phyloP scores from a whole-genome alignment of 2,797 vertebrate genomes.

The Periparus ater region DNA sequence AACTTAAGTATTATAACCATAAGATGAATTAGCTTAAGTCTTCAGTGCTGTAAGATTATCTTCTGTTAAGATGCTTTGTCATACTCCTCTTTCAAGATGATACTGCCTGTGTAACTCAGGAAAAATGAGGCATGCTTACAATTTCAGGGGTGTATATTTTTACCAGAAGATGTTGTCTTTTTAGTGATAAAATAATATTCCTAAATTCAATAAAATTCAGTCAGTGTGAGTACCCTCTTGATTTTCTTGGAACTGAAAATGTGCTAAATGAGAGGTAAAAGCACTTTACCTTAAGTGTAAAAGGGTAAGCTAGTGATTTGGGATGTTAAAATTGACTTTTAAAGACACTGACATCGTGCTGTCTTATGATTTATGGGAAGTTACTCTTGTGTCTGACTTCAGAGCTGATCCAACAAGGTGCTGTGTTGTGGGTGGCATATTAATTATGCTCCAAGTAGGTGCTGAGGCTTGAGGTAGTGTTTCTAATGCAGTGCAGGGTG shows the following conservation, averaged over 20 bases:
- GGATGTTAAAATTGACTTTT: background rate
- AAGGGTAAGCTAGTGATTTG: background rate
- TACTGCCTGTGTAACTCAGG: background rate
- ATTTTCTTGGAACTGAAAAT: background rate
- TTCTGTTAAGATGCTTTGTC: conserved; percentile 58
- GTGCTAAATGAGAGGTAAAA: background rate
- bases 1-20: background rate
- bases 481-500: background rate
- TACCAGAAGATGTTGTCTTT: background rate
- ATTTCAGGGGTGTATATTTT: background rate
- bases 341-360: background rate
- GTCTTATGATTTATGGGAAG: background rate
- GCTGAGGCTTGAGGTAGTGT: background rate
- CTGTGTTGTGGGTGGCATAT: background rate
- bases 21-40: background rate
- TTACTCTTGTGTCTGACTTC: background rate
- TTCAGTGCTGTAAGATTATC: background rate
- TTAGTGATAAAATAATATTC: background rate
- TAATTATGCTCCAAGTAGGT: background rate
- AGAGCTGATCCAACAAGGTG: background rate
- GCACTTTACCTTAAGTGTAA: background rate
- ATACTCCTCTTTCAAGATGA: conserved; percentile 28
- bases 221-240: background rate
- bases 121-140: background rate
- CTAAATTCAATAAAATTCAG: background rate